Evolutionary conservation across 1,140 invertebrate genomes (phyloP), one percentile per base, ranked within the genome.

Genomic region (Drosophila fuyamai): DNA sequence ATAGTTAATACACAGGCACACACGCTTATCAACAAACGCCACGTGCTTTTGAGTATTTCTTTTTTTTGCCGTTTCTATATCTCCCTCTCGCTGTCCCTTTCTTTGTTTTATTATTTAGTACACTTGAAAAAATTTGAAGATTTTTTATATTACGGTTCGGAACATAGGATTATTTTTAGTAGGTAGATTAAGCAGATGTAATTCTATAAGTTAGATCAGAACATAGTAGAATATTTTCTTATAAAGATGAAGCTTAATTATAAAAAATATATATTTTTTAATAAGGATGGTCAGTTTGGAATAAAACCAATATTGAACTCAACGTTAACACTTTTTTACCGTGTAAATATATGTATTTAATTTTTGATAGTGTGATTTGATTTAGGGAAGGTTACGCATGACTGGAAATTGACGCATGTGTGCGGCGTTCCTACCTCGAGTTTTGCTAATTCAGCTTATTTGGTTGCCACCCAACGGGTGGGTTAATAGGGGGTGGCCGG

Each of bases 301-400:
- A 18, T 18, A 18, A 18, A 18, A 7, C 29, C 4, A 5, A 29
- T 29, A 1, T 29, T 5, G 5, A 29, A 6, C 29, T 7, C 29
- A 29, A 32, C 6, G 13, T 10, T 0, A 4, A 32, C n/a, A 8
- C 1, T 48, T 18, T 47, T 13, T 13, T 8, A 8, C 23, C 13
- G 23, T 32, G 48, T 10, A 10, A n/a, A 6, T 43, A n/a, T 27
- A 12, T n/a, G 13, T 43, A 29, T 27, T 13, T 44, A 44, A 41
- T 16, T 59, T 59, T 46, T 53, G 29, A 1, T 9, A 36, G 71
- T 75, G 72, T 44, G n/a, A 27, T 29, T 75, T 54, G 46, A 56
- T 55, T 51, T 51, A 18, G 27, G 44, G 16, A 65, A 74, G 60
- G 70, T 44, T 75, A 75, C 71, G 72, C 72, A 75, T 56, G 72